A percentile compares a stretch with the other conserved stretches of the same genome.
These are phyloP conservation scores for Manis pentadactyla DNA, from an alignment of 2,797 vertebrate species.

Conservation along the genomic window DNA sequence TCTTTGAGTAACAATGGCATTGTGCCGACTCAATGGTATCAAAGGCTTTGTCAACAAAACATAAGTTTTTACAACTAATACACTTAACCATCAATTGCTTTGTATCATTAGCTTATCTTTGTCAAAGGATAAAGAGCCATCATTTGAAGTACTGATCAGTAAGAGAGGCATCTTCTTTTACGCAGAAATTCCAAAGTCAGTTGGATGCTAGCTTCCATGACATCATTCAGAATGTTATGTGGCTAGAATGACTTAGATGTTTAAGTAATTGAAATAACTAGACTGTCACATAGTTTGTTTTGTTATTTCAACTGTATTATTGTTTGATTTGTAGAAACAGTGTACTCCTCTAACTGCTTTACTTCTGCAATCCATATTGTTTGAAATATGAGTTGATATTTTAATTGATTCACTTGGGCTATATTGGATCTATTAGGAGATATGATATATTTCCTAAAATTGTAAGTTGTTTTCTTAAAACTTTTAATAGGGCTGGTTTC, in stretches of 20 bases:
- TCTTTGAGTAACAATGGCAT: not conserved
- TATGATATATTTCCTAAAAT: not conserved
- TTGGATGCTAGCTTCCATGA: conserved; percentile 2
- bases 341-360: not conserved
- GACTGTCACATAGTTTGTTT: conserved; percentile 10
- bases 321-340: not conserved
- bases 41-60: not conserved
- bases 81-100: not conserved
- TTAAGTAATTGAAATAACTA: conserved; percentile 25
- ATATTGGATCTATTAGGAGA: not conserved
- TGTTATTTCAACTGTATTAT: conserved; percentile 39
- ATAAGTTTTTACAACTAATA: not conserved
- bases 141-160: not conserved
- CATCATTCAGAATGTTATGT: not conserved
- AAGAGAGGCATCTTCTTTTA: not conserved
- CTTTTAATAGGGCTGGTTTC: not conserved
- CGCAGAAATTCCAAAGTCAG: conserved; percentile 35
- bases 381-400: conserved; percentile 33
- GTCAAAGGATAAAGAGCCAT: not conserved
- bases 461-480: not conserved
- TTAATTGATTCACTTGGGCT: not conserved
- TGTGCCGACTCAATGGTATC: not conserved
- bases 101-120: not conserved
- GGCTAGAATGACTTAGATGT: not conserved
- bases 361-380: not conserved